Conservation (phyloP, 30 jellyfish, hydroid and myxozoan genomes). For the Aurelia sp. region DNA sequence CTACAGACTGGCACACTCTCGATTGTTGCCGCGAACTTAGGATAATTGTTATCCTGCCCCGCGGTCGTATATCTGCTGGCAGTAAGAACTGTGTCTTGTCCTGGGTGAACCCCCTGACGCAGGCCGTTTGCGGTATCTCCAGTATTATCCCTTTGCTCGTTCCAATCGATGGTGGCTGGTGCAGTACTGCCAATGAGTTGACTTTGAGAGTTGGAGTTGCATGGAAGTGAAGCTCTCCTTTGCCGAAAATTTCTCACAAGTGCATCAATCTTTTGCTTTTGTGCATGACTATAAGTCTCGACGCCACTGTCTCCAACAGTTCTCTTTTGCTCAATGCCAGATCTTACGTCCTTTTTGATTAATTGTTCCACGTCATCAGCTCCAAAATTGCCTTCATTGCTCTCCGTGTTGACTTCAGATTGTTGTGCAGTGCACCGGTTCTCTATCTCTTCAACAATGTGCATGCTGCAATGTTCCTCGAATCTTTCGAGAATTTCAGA, state of each 20-base stretch:
- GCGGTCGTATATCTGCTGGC: background rate
- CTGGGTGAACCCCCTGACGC: no score
- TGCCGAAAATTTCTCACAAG: conserved; percentile 6
- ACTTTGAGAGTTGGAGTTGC: background rate
- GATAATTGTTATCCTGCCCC: background rate
- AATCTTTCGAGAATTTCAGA: background rate
- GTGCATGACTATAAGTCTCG: background rate
- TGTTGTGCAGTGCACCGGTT: background rate
- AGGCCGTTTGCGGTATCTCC: no score
- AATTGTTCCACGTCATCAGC: no score
- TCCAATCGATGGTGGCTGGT: background rate
- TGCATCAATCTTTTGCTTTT: background rate
- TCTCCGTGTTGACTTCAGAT: background rate
- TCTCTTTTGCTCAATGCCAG: background rate
- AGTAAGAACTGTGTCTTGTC: background rate
- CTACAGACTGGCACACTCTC: conserved; percentile 1
- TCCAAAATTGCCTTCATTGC: background rate
- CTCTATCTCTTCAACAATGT: background rate
- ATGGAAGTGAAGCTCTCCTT: conserved; percentile 20
- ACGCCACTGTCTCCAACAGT: background rate
- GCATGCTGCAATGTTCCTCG: background rate
- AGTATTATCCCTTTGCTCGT: background rate
- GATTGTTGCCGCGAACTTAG: background rate
- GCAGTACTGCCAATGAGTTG: background rate
- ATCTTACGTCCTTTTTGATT: no score